A percentile compares a stretch with the other conserved stretches of the same genome.
phyloP scores from a whole-genome alignment of 2,888 invertebrate species.

The Zaprionus bogoriensis region DNA sequence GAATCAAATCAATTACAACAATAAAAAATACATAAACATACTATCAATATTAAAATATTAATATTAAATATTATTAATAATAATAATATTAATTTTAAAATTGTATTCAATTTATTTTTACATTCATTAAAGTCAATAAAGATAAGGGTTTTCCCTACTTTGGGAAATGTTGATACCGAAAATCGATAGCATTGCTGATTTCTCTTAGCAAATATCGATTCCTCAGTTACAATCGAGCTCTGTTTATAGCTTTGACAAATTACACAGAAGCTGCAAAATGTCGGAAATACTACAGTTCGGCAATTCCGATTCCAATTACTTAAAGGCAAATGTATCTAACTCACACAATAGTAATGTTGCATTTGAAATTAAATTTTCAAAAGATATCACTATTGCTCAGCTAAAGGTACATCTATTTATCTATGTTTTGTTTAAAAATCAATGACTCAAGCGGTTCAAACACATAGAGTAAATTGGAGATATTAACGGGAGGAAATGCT shows the following conservation, averaged over 20 bases:
- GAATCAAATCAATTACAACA: too few relatives aligned
- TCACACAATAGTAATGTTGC: conserved; percentile 87
- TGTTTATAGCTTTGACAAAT: neutral
- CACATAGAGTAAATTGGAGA: conserved; percentile 91
- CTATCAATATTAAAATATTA: too few relatives aligned
- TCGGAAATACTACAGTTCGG: conserved; percentile 39
- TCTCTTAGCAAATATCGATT: too few relatives aligned
- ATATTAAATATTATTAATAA: too few relatives aligned
- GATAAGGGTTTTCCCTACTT: too few relatives aligned
- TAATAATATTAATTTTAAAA: too few relatives aligned
- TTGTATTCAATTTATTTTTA: too few relatives aligned
- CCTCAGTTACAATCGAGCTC: too few relatives aligned
- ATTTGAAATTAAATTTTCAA: conserved; percentile 91
- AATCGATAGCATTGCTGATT: too few relatives aligned
- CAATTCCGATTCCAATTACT: conserved; percentile 84
- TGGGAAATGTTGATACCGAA: too few relatives aligned
- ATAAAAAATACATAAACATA: too few relatives aligned
- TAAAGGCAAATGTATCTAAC: conserved; percentile 91
- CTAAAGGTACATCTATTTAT: conserved; percentile 87
- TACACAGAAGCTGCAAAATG: conserved; percentile 32
- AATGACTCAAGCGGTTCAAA: conserved; percentile 13
- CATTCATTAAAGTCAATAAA: too few relatives aligned
- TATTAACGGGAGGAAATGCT: conserved; percentile 93
- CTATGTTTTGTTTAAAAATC: neutral
- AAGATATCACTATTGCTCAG: conserved; percentile 89